A percentile compares a stretch with the other conserved stretches of the same genome.
phyloP scores from a whole-genome alignment of 2,797 vertebrate genomes.

The Pseudochirops cupreus region DNA sequence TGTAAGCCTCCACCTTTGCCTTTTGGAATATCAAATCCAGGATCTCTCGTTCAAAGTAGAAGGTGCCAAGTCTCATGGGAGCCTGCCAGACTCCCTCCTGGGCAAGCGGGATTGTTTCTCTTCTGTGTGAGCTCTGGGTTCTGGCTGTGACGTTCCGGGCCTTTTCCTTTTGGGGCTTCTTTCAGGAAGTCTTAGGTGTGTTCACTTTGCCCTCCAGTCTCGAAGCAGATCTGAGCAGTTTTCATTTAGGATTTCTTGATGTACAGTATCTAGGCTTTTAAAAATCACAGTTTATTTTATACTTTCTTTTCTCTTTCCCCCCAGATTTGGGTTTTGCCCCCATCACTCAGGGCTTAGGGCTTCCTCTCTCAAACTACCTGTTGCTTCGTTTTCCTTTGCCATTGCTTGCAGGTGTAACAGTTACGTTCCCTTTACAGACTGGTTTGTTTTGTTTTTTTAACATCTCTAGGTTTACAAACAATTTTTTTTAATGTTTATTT shows the following conservation, averaged over 20 bases:
- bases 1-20: too few species aligned
- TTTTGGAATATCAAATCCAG: too few species aligned
- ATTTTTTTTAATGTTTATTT: not conserved
- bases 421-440: not conserved
- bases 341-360: not conserved
- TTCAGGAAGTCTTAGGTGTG: too few species aligned
- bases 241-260: not conserved
- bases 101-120: too few species aligned
- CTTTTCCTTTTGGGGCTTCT: too few species aligned
- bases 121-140: too few species aligned
- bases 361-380: not conserved
- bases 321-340: not conserved
- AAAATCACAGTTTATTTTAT: not conserved
- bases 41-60: too few species aligned
- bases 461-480: not conserved
- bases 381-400: not conserved
- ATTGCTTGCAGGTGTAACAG: not conserved
- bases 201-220: not conserved
- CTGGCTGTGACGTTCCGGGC: too few species aligned
- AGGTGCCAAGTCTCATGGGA: too few species aligned
- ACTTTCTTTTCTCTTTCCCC: not conserved
- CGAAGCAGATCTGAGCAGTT: not conserved
- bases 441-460: not conserved
- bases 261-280: too few species aligned
- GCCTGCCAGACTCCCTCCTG: too few species aligned